Conservation (phyloP, 2,888 invertebrate genomes). For the Nomada goodeniana region DNA sequence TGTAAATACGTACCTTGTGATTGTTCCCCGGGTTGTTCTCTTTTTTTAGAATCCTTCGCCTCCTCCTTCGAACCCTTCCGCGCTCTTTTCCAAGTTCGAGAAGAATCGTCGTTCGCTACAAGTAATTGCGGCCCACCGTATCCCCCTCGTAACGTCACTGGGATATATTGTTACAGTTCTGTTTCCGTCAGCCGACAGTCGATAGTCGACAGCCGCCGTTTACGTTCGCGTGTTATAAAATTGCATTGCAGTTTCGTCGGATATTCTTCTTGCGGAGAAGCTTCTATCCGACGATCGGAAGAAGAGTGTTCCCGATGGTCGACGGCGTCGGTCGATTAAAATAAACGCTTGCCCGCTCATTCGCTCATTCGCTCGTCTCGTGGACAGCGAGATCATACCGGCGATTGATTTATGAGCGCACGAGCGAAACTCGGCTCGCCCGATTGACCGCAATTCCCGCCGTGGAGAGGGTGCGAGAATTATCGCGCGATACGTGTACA, state of each 20-base stretch:
- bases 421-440: background rate
- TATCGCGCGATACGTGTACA: background rate
- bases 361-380: conserved; percentile 14
- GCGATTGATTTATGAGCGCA: conserved; percentile 28
- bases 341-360: conserved; percentile 33
- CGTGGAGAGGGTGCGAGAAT: background rate
- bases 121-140: background rate
- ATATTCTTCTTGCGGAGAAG: conserved; percentile 1
- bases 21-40: conserved; percentile 63
- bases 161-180: background rate
- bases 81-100: background rate
- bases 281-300: conserved; percentile 1
- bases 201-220: too few relatives aligned
- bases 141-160: too few relatives aligned
- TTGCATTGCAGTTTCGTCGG: background rate
- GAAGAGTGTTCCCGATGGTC: background rate
- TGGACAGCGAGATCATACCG: conserved; percentile 20
- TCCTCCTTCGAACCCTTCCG: conserved; percentile 17
- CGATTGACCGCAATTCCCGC: conserved; percentile 6
- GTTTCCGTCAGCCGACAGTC: background rate
- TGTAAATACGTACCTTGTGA: conserved; percentile 70
- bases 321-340: conserved; percentile 44
- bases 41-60: conserved; percentile 65
- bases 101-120: background rate
- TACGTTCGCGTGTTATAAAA: too few relatives aligned